phyloP scores from a whole-genome alignment of 2,797 vertebrate genomes.

The Pseudopleuronectes americanus region DNA sequence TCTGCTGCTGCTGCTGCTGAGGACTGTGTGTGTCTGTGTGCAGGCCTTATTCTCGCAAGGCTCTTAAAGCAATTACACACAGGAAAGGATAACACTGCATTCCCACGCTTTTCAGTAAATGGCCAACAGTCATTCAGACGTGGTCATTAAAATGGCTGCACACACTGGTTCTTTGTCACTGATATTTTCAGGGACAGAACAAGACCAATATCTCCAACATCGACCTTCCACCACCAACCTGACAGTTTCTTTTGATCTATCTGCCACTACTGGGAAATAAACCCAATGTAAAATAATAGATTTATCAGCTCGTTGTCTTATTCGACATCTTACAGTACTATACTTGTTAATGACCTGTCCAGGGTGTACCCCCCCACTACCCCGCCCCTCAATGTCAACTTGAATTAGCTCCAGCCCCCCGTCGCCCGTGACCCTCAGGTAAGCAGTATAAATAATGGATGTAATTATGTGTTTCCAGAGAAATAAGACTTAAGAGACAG shows the following conservation, averaged over 20 bases:
- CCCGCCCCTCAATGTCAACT: too few relatives aligned
- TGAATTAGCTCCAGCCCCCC: background rate
- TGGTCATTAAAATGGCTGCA: conserved; percentile 25
- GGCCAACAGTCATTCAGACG: conserved; percentile 46
- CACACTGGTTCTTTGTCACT: conserved; percentile 65
- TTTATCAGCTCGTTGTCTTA: background rate
- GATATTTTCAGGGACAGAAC: conserved; percentile 30
- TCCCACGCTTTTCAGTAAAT: conserved; percentile 65
- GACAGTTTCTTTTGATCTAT: background rate
- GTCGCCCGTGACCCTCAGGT: too few relatives aligned
- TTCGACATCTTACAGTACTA: too few relatives aligned
- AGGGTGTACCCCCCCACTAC: too few relatives aligned
- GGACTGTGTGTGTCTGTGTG: conserved; percentile 33
- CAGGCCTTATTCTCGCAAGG: conserved; percentile 63
- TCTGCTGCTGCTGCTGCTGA: conserved; percentile 19
- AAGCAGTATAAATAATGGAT: too few relatives aligned
- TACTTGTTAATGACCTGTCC: too few relatives aligned
- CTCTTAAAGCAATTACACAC: conserved; percentile 75
- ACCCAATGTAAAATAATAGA: background rate
- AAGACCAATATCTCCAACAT: conserved; percentile 5
- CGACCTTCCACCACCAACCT: background rate
- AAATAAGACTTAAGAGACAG: background rate
- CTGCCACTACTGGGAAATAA: background rate
- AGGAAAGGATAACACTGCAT: conserved; percentile 74
- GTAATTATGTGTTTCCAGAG: background rate